These are phyloP conservation scores for Diachasma alloeum DNA, from an alignment of 1,140 invertebrate genomes.

Conservation along the genomic window DNA sequence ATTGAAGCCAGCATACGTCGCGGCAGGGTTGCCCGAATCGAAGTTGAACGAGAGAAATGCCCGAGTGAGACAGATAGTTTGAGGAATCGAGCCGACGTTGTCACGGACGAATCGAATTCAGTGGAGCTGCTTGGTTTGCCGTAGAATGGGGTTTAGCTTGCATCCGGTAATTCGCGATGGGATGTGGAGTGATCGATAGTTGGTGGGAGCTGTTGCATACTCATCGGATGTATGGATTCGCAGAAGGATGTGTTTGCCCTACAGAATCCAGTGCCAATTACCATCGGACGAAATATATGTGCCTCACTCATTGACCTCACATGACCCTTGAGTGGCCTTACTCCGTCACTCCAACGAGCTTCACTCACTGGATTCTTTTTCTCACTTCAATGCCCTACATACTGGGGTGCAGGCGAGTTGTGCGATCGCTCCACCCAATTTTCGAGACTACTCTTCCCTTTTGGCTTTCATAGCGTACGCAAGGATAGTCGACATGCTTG, in stretches of 20 bases:
- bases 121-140: background rate
- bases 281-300: background rate
- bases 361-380: background rate
- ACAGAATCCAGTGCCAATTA: conserved; percentile 8
- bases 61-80: background rate
- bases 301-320: background rate
- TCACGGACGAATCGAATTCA: conserved; percentile 1
- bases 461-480: too few relatives aligned
- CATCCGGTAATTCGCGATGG: conserved; percentile 9
- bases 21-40: background rate
- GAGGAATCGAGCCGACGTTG: background rate
- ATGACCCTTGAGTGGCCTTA: background rate
- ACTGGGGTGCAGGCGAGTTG: too few relatives aligned
- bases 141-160: background rate
- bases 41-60: background rate
- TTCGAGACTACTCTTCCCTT: too few relatives aligned
- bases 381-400: background rate
- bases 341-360: background rate
- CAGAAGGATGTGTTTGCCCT: background rate
- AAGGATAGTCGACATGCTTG: too few relatives aligned
- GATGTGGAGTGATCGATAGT: conserved; percentile 12
- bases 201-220: conserved; percentile 9
- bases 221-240: background rate
- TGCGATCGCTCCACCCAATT: too few relatives aligned
- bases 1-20: conserved; percentile 15